These are phyloP conservation scores for Scomber japonicus DNA, from an alignment of 2,113 vertebrate genomes.

Conservation along the genomic window DNA sequence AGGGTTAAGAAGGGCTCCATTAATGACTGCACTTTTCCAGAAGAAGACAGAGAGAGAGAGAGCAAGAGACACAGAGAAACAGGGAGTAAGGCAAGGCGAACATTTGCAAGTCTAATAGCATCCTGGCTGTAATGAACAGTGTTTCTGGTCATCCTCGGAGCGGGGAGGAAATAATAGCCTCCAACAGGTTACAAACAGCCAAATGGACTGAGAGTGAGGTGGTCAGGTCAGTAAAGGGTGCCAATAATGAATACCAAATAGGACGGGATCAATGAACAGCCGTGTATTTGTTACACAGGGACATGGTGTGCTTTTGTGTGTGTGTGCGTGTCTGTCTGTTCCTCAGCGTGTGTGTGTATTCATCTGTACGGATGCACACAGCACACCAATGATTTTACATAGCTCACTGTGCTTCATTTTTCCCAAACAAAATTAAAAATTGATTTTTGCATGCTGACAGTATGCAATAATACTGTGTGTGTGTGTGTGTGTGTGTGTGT, in stretches of 20 bases:
- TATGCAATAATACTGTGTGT: constrained; percentile 42
- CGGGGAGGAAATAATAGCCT: constrained; percentile 48
- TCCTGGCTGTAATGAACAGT: constrained; percentile 71
- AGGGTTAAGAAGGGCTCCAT: constrained; percentile 52
- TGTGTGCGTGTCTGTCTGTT: not conserved
- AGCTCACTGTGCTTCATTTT: constrained; percentile 57
- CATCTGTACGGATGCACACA: constrained; percentile 32
- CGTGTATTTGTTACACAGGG: constrained; percentile 41
- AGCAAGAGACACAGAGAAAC: constrained; percentile 37
- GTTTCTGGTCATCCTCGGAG: constrained; percentile 55
- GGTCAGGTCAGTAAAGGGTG: constrained; percentile 55
- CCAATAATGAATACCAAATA: constrained; percentile 65
- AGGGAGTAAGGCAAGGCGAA: constrained; percentile 30
- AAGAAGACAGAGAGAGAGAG: constrained; percentile 23
- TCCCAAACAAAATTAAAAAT: constrained; percentile 78
- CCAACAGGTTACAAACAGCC: constrained; percentile 55
- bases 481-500: constrained; percentile 8
- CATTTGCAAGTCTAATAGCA: constrained; percentile 75
- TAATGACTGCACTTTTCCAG: constrained; percentile 51
- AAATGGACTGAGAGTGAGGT: constrained; percentile 51
- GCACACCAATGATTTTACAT: constrained; percentile 50
- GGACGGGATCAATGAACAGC: constrained; percentile 63
- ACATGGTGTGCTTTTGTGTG: constrained; percentile 9
- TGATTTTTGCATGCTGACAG: constrained; percentile 71
- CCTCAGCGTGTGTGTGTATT: not conserved